Evolutionary conservation across 2,113 vertebrate species (phyloP).

Genomic region (Nymphicus hollandicus): DNA sequence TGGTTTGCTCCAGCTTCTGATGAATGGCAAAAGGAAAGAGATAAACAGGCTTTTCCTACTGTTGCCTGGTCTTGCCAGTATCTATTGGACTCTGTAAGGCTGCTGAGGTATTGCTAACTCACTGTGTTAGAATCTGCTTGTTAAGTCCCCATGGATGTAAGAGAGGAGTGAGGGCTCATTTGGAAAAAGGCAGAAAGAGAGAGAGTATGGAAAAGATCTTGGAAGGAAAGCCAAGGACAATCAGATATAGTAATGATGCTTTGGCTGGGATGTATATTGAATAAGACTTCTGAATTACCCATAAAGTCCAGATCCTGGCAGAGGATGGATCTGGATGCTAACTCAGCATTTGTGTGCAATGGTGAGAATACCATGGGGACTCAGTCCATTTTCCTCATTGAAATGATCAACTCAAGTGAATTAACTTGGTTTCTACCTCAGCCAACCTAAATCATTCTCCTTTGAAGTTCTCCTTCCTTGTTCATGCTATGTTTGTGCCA

Average conservation of each 20-base stretch:
- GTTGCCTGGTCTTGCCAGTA: neutral
- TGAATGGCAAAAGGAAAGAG: neutral
- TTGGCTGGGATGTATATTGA: neutral
- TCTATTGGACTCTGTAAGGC: neutral
- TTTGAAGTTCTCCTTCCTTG: slow-evolving; percentile 32
- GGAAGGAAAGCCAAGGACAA: slow-evolving; percentile 40
- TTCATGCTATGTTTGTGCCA: neutral
- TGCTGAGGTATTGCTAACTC: neutral
- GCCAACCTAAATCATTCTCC: neutral
- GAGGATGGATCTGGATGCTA: neutral
- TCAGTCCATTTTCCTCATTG: slow-evolving; percentile 3
- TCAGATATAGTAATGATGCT: neutral
- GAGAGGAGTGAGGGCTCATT: neutral
- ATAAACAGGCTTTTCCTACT: neutral
- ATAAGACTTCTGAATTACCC: neutral
- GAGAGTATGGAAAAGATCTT: neutral
- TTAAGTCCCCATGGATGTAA: neutral
- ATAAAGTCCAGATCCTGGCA: slow-evolving; percentile 38
- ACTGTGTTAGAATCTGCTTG: neutral
- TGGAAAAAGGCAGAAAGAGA: neutral
- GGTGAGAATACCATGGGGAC: neutral
- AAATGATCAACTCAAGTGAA: slow-evolving; percentile 11
- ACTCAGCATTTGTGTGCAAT: slow-evolving; percentile 13
- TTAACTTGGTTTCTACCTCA: slow-evolving; percentile 19
- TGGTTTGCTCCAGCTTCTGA: neutral